phyloP scores from a whole-genome alignment of 2,888 invertebrate species.

The Steinernema scapterisci region DNA sequence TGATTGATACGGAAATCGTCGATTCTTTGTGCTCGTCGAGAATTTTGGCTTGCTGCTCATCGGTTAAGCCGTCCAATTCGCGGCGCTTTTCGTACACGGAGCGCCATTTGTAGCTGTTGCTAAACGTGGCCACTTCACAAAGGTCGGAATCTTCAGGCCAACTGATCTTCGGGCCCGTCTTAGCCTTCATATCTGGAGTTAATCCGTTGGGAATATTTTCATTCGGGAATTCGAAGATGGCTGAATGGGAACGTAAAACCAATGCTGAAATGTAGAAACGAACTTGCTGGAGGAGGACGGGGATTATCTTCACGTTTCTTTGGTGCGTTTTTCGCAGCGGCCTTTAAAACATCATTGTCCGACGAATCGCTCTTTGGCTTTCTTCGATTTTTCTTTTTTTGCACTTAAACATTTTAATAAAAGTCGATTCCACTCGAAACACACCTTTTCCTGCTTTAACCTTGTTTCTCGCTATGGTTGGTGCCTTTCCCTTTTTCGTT shows the following conservation, averaged over 20 bases:
- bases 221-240: background rate
- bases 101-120: background rate
- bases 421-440: background rate
- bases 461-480: background rate
- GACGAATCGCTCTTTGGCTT: background rate
- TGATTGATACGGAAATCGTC: background rate
- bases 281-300: no score
- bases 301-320: no score
- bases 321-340: background rate
- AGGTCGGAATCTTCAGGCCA: background rate
- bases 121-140: background rate
- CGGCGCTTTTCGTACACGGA: background rate
- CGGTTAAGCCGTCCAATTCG: background rate
- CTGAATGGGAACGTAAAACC: background rate
- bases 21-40: background rate
- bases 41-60: background rate
- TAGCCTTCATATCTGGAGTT: constrained; percentile 5
- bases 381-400: constrained; percentile 11
- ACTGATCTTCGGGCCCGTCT: background rate
- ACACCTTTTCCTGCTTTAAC: constrained; percentile 3
- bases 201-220: background rate
- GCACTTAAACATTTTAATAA: background rate
- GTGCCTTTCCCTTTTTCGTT: background rate
- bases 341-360: background rate
- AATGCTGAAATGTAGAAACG: no score